Base-by-base conservation (phyloP, 2,888 invertebrate species). In the Drosophila basisetae region DNA sequence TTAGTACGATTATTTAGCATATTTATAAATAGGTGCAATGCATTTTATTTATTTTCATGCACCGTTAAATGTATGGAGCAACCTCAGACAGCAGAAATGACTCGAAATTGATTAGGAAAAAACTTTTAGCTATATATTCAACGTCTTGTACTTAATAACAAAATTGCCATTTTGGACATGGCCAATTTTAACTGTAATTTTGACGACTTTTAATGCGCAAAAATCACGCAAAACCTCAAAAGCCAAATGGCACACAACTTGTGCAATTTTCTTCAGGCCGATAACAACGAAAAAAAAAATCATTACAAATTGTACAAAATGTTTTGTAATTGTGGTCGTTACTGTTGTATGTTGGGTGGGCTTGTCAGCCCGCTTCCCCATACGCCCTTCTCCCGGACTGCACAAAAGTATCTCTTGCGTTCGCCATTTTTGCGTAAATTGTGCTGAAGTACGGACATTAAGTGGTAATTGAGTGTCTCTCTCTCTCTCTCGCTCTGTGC, bases 371-470 rank as follows among this genome's bases (percentile, higher is more conserved):
- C 33, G 10, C 54, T 55, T 7, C 11, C 33, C 13, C 3, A 7
- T 13, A 47, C 43, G 22, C 3, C 43, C n/a, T n/a, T 33, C 33
- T 25, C 25, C 39, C 60, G 30, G 41, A 58, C 22, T 41, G 58
- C 30, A 43, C 16, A 60, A 58, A 58, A 43, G 65, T 71, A 47
- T 70, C 41, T 68, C 63, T 61, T 56, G 55, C 63, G 52, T 53
- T 53, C 53, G 61, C 68, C 75, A 84, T 87, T 77, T 82, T 87
- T 85, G 78, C 77, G 82, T 82, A 89, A 85, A 87, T 85, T 87
- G 88, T 80, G 88, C 88, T 80, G 82, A 82, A 87, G 90, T 80
- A 84, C 76, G 84, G 76, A 76, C 85, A 85, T 89, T 85, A 89
- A 78, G 88, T 84, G 78, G 90, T 82, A 85, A 89, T 85, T 85